Evolutionary conservation across 2,888 invertebrate genomes (phyloP).

Genomic region (Drosophila ezoana): DNA sequence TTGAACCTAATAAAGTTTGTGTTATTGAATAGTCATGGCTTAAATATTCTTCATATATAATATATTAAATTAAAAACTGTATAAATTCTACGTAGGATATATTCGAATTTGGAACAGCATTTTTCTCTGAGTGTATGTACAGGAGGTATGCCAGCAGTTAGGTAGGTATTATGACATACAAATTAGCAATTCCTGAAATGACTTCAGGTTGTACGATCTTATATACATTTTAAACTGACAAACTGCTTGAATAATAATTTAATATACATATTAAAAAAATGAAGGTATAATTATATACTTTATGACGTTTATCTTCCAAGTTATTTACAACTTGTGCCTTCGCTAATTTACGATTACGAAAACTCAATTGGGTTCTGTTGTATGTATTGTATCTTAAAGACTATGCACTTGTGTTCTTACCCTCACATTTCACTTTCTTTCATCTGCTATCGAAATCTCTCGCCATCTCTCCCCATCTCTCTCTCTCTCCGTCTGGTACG

Average conservation of each 20-base stretch:
- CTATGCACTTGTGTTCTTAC: slow-evolving; percentile 12
- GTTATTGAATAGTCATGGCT: no score
- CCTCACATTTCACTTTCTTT: slow-evolving; percentile 54
- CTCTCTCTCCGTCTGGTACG: slow-evolving; percentile 16
- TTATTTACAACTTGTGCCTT: slow-evolving; percentile 27
- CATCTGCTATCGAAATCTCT: neutral
- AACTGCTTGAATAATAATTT: neutral
- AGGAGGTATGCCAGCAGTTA: neutral
- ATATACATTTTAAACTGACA: no score
- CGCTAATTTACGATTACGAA: slow-evolving; percentile 15
- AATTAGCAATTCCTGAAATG: neutral
- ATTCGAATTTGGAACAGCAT: no score
- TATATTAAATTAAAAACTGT: no score
- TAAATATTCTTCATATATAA: no score
- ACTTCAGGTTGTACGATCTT: neutral
- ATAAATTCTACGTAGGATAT: no score
- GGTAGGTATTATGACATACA: neutral
- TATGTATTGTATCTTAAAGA: slow-evolving; percentile 14
- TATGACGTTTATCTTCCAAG: no score
- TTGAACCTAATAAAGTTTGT: no score
- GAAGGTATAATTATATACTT: no score
- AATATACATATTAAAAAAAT: no score
- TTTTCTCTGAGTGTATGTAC: neutral
- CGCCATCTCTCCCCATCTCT: slow-evolving; percentile 16
- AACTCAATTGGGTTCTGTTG: slow-evolving; percentile 36